Percentiles rank a stretch among this genome's conserved stretches.
Evolutionary conservation across 2,797 vertebrate species (phyloP).

Genomic region (Poecile montanus): DNA sequence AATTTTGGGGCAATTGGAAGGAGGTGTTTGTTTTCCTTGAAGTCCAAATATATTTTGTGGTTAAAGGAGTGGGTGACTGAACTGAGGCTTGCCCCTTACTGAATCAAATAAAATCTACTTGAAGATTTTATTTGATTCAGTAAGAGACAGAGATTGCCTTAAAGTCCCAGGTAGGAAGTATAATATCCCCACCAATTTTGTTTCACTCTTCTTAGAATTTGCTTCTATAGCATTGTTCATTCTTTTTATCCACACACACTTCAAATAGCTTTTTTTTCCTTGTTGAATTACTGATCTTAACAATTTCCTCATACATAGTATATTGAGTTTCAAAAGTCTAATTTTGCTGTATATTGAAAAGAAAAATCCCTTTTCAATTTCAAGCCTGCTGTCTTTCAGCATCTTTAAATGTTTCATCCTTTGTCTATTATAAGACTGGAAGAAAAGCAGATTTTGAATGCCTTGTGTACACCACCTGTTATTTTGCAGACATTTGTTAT

Average conservation of each 20-base stretch:
- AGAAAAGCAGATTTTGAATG: neutral
- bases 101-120: neutral
- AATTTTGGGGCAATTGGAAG: fast-evolving
- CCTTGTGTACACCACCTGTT: neutral
- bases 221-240: neutral
- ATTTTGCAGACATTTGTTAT: neutral
- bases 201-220: neutral
- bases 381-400: neutral
- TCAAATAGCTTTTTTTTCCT: neutral
- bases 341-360: neutral
- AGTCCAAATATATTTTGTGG: neutral
- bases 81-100: neutral
- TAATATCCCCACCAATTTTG: neutral
- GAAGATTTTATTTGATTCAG: neutral
- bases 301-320: neutral
- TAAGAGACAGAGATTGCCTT: neutral
- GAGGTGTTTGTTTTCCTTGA: neutral
- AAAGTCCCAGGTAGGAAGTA: neutral
- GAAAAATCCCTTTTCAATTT: neutral
- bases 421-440: neutral
- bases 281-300: neutral
- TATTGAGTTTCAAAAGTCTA: neutral
- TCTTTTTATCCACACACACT: neutral
- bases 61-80: neutral
- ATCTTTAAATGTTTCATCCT: neutral